Base-by-base conservation (phyloP, 1,140 invertebrate species). In the Pseudomyrmex concolor region DNA sequence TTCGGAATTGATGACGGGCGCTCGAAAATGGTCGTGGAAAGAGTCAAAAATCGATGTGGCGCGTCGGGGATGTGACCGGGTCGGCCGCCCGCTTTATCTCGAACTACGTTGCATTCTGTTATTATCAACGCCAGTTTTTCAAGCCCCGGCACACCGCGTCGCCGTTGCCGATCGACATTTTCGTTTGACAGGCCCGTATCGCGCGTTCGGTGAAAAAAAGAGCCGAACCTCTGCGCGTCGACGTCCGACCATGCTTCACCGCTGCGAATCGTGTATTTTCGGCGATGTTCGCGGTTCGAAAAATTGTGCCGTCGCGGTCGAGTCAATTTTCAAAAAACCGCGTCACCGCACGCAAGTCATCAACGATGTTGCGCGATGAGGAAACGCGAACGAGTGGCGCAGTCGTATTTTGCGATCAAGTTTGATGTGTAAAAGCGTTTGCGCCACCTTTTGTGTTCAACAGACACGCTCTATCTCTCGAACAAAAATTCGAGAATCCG, bases 61-160 rank as follows among this genome's bases (percentile, higher is more conserved):
- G 43, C 10, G 72, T 22, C 70, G 57, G 74, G 67, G 82, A 83
- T 66, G 55, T 67, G 55, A 68, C 72, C 77, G 19, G 71, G 51
- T 74, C 64, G 84, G 45, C 78, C 77, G 34, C 22, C 54, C 62
- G 67, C 71, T 88, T 88, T 88, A 88, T 88, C 86, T 84, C 64
- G 73, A 34, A 45, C 34, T 48, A 50, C 60, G 73, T 54, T 71
- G 76, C 83, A 63, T 86, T 83, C 63, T 73, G 83, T 88, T 88
- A 88, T 87, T 88, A 87, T 87, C 87, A 70, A 67, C 50, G 55
- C 43, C 78, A 83, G 87, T 87, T 87, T 87, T 88, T 88, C 83
- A 77, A 87, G 83, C 67, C 71, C 62, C 66, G 81, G 43, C n/a
- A 25, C 57, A 76, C 59, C 54, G 51, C 62, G 63, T 68, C 34